These are phyloP conservation scores for Okamejei kenojei DNA, from an alignment of 2,797 vertebrate species.

Conservation along the genomic window DNA sequence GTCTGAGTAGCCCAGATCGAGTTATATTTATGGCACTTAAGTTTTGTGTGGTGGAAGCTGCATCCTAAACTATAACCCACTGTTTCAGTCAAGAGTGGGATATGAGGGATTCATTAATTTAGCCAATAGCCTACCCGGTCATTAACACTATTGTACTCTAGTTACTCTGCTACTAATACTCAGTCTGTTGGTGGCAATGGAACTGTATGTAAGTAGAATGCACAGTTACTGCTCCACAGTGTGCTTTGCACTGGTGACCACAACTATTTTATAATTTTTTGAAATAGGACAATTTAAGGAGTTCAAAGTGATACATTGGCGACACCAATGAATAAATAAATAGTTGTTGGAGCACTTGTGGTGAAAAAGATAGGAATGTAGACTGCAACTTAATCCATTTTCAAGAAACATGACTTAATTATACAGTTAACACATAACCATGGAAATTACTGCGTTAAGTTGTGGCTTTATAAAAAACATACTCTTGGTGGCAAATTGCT, in stretches of 20 bases:
- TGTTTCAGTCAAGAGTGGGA: not conserved
- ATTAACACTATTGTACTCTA: too few relatives aligned
- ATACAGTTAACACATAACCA: not conserved
- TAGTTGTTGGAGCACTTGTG: not conserved
- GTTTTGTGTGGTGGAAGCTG: not conserved
- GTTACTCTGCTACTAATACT: too few relatives aligned
- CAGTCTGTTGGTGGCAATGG: too few relatives aligned
- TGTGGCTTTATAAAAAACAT: not conserved
- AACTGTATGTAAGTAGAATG: too few relatives aligned
- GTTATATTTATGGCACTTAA: not conserved
- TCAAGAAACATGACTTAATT: not conserved
- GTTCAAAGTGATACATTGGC: constrained; percentile 9
- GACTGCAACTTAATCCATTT: not conserved
- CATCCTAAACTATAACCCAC: not conserved
- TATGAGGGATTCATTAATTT: not conserved
- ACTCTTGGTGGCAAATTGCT: not conserved
- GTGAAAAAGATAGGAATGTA: not conserved
- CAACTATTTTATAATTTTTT: not conserved
- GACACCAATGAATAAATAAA: not conserved
- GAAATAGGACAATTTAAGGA: not conserved
- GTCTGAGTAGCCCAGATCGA: too few relatives aligned
- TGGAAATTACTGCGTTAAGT: not conserved
- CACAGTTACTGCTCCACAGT: too few relatives aligned
- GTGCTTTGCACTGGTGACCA: too few relatives aligned
- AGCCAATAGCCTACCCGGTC: too few relatives aligned